phyloP scores from a whole-genome alignment of 2,113 vertebrate genomes.

The Cardinalis cardinalis region DNA sequence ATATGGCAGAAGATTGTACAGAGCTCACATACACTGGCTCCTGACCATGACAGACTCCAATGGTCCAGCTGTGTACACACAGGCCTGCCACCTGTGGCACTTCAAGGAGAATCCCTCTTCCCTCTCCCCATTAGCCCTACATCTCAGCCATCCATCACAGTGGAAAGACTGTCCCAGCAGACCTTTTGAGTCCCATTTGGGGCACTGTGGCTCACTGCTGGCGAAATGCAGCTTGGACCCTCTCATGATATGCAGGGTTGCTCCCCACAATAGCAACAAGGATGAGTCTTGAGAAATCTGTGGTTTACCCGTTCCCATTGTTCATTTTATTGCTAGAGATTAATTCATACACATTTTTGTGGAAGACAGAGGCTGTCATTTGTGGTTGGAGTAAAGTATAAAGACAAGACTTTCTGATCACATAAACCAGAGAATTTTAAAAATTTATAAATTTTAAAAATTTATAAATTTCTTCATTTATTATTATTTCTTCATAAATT shows the following conservation, averaged over 20 bases:
- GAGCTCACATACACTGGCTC: not conserved
- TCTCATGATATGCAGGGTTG: fast-evolving
- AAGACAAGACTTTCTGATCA: not conserved
- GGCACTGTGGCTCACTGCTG: not conserved
- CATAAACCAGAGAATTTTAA: not conserved
- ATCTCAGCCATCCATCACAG: not conserved
- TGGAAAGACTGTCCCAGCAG: not conserved
- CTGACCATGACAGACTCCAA: not conserved
- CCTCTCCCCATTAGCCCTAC: not conserved
- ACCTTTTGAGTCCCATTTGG: fast-evolving
- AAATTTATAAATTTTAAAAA: too few relatives aligned
- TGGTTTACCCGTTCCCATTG: not conserved
- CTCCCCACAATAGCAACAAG: fast-evolving
- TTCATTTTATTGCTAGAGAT: not conserved
- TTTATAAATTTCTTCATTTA: not conserved
- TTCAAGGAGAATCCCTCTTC: not conserved
- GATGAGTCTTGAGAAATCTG: not conserved
- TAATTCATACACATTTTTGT: not conserved
- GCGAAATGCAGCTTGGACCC: not conserved
- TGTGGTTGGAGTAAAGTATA: not conserved
- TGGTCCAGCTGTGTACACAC: not conserved
- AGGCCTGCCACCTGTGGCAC: fast-evolving
- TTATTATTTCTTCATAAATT: not conserved
- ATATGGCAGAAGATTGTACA: not conserved
- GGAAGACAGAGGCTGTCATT: not conserved